Conservation (phyloP, 1,140 invertebrate genomes). For the Sarcophaga peregrina region DNA sequence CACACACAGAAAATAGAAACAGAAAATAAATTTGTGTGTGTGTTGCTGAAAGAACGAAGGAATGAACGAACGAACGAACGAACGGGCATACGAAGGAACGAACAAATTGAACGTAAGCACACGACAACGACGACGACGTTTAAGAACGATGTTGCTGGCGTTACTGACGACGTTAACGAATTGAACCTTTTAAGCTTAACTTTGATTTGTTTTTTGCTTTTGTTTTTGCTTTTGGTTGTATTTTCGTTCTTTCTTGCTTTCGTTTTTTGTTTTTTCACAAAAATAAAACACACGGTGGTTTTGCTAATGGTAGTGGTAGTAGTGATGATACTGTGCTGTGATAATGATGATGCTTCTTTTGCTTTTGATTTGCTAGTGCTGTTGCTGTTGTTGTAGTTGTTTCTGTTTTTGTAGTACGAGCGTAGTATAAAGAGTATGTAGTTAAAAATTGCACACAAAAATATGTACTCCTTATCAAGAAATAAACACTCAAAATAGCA, state of each 20-base stretch:
- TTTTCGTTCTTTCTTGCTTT: not conserved
- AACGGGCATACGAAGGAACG: no score
- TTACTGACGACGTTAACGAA: slow-evolving; percentile 65
- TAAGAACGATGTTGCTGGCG: slow-evolving; percentile 62
- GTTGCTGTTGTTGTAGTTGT: not conserved
- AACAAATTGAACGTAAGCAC: not conserved
- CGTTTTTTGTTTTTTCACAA: no score
- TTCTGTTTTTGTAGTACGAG: not conserved
- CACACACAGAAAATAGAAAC: no score
- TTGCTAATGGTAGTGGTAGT: no score
- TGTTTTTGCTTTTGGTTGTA: slow-evolving; percentile 18
- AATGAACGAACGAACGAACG: not conserved
- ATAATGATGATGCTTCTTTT: no score
- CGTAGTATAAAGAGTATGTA: slow-evolving; percentile 2
- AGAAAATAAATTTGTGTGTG: no score
- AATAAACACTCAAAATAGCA: not conserved
- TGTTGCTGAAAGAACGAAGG: not conserved
- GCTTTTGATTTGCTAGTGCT: not conserved
- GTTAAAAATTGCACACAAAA: not conserved
- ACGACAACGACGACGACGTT: not conserved
- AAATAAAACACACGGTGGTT: no score
- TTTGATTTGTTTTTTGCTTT: slow-evolving; percentile 57
- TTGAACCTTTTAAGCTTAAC: slow-evolving; percentile 58
- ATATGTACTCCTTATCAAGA: no score
- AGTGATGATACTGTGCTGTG: no score